Percentiles rank a stretch among this genome's conserved stretches.
Evolutionary conservation across 2,888 invertebrate species (phyloP).

Genomic region (Hyles lineata): DNA sequence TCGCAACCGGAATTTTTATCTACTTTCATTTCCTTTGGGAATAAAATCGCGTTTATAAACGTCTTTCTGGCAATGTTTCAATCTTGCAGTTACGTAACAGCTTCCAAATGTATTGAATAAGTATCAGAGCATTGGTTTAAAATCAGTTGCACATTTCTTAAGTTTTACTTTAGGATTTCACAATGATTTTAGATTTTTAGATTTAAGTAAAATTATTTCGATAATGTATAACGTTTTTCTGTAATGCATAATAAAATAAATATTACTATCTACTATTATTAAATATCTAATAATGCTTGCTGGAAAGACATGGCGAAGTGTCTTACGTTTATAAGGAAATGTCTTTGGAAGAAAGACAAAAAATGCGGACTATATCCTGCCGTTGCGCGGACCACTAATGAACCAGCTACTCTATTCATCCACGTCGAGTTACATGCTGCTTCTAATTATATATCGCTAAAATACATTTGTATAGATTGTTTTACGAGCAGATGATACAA

Average conservation of each 20-base stretch:
- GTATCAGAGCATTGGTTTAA: too few species aligned
- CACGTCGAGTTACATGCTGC: conserved; percentile 54
- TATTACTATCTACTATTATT: too few species aligned
- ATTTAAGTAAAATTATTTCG: too few species aligned
- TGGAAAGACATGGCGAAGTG: not conserved
- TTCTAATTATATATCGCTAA: conserved; percentile 12
- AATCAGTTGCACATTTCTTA: too few species aligned
- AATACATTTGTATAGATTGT: not conserved
- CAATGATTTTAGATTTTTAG: too few species aligned
- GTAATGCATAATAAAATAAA: not conserved
- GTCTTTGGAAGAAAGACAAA: conserved; percentile 62
- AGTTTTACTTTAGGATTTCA: too few species aligned
- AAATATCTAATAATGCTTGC: not conserved
- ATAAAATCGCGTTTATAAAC: conserved; percentile 1
- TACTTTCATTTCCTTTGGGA: not conserved
- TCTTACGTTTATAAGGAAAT: conserved; percentile 30
- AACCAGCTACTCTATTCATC: conserved; percentile 68
- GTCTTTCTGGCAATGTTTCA: not conserved
- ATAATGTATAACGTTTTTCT: not conserved
- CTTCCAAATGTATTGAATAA: too few species aligned
- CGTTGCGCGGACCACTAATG: conserved; percentile 70
- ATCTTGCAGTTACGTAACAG: too few species aligned
- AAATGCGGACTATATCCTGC: conserved; percentile 67
- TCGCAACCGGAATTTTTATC: conserved; percentile 23
- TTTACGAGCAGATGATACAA: not conserved